Percentiles rank a stretch among this genome's conserved stretches.
Conservation (phyloP, 2,113 vertebrate genomes). For the Aleadryas rufinucha region DNA sequence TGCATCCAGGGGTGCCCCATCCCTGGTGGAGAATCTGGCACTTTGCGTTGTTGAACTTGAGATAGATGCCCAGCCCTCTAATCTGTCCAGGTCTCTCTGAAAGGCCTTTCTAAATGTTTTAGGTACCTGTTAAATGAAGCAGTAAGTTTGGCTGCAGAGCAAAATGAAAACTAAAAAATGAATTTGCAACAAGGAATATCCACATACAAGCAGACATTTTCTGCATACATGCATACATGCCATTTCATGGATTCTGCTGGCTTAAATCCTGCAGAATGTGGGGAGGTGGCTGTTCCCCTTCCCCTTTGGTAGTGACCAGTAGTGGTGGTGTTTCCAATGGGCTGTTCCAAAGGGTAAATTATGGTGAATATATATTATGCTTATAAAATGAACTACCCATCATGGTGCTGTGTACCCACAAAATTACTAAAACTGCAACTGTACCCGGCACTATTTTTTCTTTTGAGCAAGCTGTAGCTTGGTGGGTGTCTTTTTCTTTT, state of each 20-base stretch:
- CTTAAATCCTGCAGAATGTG: background rate
- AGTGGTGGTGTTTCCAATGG: background rate
- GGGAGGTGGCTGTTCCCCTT: background rate
- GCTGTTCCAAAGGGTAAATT: background rate
- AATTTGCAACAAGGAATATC: background rate
- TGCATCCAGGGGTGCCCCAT: background rate
- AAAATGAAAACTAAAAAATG: background rate
- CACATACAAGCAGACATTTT: too few species aligned
- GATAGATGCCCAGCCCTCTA: background rate
- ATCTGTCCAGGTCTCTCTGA: background rate
- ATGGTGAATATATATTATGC: background rate
- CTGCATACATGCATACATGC: background rate
- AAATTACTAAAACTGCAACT: background rate
- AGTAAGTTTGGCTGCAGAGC: background rate
- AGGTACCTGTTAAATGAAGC: background rate
- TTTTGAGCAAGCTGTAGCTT: background rate
- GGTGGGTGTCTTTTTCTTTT: background rate
- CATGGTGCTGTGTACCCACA: background rate
- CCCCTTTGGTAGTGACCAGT: background rate
- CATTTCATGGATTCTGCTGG: background rate
- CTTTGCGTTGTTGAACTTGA: background rate
- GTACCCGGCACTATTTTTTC: background rate
- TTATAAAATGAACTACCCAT: background rate
- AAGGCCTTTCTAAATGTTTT: background rate
- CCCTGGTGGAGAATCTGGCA: fast-evolving